These are phyloP conservation scores for Denticeps clupeoides DNA, from an alignment of 2,797 vertebrate genomes.

Conservation along the genomic window DNA sequence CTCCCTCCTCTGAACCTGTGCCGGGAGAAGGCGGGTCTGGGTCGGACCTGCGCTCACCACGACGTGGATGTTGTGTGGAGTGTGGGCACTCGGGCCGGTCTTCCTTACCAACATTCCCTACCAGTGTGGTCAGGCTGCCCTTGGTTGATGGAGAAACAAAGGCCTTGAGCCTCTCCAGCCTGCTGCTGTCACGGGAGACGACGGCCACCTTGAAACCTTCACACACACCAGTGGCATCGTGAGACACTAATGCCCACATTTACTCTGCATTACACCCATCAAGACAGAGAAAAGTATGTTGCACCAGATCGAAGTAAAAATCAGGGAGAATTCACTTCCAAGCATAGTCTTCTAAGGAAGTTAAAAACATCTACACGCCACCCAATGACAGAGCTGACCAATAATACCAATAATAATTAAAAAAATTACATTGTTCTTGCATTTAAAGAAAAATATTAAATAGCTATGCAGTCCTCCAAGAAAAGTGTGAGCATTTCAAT, in stretches of 20 bases:
- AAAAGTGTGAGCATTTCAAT: too few species aligned
- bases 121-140: conserved; percentile 58
- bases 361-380: too few species aligned
- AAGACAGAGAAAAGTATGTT: too few species aligned
- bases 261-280: too few species aligned
- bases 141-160: conserved; percentile 54
- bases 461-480: not conserved
- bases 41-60: too few species aligned
- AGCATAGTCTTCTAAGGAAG: too few species aligned
- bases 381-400: too few species aligned
- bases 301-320: too few species aligned
- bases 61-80: not conserved
- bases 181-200: conserved; percentile 60
- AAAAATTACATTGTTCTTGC: not conserved
- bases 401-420: too few species aligned
- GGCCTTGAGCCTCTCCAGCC: conserved; percentile 56
- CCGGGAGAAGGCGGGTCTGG: not conserved
- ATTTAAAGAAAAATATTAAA: not conserved
- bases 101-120: conserved; percentile 67
- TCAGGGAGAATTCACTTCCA: too few species aligned
- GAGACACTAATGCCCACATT: conserved; percentile 9
- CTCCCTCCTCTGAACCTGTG: conserved; percentile 66
- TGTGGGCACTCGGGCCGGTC: not conserved
- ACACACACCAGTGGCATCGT: conserved; percentile 4
- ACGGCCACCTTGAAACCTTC: conserved; percentile 70